phyloP scores from a whole-genome alignment of 2,113 vertebrate species.

The Cinclus mexicanus region DNA sequence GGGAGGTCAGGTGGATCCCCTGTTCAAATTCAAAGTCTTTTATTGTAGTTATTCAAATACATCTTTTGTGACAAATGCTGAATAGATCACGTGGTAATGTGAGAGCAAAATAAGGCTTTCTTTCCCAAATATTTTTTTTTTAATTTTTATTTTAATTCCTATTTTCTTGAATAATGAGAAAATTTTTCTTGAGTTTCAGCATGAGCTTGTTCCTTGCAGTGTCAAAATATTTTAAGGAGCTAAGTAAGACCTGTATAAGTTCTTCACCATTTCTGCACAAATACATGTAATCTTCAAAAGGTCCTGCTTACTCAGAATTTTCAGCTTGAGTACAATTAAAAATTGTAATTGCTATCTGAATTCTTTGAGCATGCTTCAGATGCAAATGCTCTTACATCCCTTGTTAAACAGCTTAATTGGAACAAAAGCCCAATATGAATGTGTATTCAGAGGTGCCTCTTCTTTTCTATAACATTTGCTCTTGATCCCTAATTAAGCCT shows the following conservation, averaged over 20 bases:
- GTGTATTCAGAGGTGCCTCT: neutral
- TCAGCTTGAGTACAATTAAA: slow-evolving; percentile 55
- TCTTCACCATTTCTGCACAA: slow-evolving; percentile 44
- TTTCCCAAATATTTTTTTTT: neutral
- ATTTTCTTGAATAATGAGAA: neutral
- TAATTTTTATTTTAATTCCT: neutral
- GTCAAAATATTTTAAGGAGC: neutral
- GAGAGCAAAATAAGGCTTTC: neutral
- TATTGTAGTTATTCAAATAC: neutral
- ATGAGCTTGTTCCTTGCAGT: neutral
- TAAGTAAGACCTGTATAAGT: slow-evolving; percentile 37
- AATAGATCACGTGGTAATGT: neutral
- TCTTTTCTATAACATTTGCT: slow-evolving; percentile 44
- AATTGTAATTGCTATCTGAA: slow-evolving; percentile 63
- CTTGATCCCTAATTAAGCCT: slow-evolving; percentile 62
- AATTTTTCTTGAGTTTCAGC: neutral
- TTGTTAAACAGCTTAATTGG: slow-evolving; percentile 65
- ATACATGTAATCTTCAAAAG: slow-evolving; percentile 55
- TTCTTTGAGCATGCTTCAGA: slow-evolving; percentile 24
- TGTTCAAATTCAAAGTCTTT: neutral
- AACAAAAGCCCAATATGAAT: slow-evolving; percentile 30
- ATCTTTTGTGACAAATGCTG: neutral
- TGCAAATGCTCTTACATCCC: slow-evolving; percentile 7
- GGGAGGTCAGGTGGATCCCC: neutral
- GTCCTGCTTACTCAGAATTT: slow-evolving; percentile 11